phyloP scores from a whole-genome alignment of 2,888 invertebrate species.

The Cataglyphis livida region DNA sequence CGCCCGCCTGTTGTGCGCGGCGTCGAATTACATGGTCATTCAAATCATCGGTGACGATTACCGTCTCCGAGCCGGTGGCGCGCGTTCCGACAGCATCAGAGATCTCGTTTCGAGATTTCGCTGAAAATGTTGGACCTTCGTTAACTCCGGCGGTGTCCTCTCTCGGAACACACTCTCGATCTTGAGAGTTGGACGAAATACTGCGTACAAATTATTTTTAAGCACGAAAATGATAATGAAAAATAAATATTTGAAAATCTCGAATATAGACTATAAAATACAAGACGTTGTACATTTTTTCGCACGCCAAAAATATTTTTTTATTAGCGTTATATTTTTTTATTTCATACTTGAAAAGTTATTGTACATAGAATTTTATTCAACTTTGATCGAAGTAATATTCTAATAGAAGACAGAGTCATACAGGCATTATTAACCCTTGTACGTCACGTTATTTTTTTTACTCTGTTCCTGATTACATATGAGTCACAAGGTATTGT shows the following conservation, averaged over 20 bases:
- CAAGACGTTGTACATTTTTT: not conserved
- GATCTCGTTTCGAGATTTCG: slow-evolving; percentile 50
- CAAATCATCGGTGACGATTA: slow-evolving; percentile 76
- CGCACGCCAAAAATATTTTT: not conserved
- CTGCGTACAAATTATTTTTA: not conserved
- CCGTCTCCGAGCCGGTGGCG: slow-evolving; percentile 34
- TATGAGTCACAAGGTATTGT: no score
- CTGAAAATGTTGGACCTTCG: slow-evolving; percentile 24
- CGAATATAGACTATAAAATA: not conserved
- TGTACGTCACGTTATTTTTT: no score
- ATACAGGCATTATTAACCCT: not conserved
- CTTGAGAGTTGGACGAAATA: not conserved
- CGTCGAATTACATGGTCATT: slow-evolving; percentile 72
- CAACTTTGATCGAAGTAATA: not conserved
- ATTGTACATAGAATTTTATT: not conserved
- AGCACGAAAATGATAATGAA: not conserved
- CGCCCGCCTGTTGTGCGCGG: slow-evolving; percentile 61
- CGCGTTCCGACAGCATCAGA: not conserved
- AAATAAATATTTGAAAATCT: not conserved
- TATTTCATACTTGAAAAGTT: not conserved
- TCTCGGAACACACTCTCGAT: not conserved
- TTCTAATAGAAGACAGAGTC: not conserved
- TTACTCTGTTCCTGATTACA: no score
- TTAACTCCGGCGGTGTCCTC: slow-evolving; percentile 3
- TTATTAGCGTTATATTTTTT: not conserved